Percentiles rank a stretch among this genome's conserved stretches.
Conservation (phyloP, 2,797 vertebrate genomes). For the Ptychadena robeensis region DNA sequence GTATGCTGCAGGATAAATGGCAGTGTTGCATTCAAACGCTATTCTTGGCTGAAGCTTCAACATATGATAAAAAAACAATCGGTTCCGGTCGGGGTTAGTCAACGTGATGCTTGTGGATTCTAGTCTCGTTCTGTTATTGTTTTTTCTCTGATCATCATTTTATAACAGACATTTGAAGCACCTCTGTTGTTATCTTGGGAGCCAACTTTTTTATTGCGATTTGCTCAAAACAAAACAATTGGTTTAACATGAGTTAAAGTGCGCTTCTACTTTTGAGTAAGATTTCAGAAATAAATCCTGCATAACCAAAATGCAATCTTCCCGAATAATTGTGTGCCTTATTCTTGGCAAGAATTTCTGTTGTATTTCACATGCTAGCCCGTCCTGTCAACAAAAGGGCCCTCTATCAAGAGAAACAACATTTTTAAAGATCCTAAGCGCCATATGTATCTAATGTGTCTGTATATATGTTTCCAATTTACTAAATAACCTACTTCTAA, state of each 20-base stretch:
- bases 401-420: too few species aligned
- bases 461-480: too few species aligned
- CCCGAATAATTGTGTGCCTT: neutral
- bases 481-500: too few species aligned
- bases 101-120: neutral
- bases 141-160: constrained; percentile 18
- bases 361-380: neutral
- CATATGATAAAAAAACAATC: constrained; percentile 18
- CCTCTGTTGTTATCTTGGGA: neutral
- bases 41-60: neutral
- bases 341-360: neutral
- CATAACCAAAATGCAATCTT: neutral
- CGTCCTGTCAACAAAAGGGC: neutral
- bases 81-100: neutral
- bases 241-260: constrained; percentile 3
- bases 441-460: neutral
- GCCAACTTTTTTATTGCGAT: neutral
- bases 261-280: neutral
- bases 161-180: neutral
- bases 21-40: constrained; percentile 21
- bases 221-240: neutral
- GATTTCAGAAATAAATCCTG: neutral
- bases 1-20: constrained; percentile 40
- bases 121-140: neutral
- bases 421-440: neutral